phyloP scores from a whole-genome alignment of 1,140 invertebrate genomes.

The Colletes latitarsis region DNA sequence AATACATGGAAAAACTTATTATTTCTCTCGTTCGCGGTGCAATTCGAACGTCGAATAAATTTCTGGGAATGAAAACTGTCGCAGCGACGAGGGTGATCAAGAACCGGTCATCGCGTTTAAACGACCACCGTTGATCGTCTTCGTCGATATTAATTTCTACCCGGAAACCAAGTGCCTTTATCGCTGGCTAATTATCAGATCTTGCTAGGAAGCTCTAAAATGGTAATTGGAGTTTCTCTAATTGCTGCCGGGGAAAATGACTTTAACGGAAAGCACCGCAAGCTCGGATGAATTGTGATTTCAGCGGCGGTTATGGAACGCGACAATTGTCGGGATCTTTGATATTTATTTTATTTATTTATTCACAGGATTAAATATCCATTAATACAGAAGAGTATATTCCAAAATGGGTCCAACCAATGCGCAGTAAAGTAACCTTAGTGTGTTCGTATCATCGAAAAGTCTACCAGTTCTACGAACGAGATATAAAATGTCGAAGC shows the following conservation, averaged over 20 bases:
- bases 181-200: background rate
- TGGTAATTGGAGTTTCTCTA: conserved; percentile 2
- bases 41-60: too few species aligned
- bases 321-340: background rate
- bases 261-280: background rate
- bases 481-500: too few species aligned
- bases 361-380: too few species aligned
- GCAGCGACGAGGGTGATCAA: background rate
- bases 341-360: background rate
- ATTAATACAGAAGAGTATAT: too few species aligned
- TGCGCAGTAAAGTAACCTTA: too few species aligned
- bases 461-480: too few species aligned
- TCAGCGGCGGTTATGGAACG: too few species aligned
- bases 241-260: background rate
- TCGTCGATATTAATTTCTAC: conserved; percentile 4
- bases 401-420: too few species aligned
- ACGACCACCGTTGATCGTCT: background rate
- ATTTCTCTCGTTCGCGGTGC: too few species aligned
- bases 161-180: background rate
- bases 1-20: too few species aligned
- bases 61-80: too few species aligned
- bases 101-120: background rate
- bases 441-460: too few species aligned
- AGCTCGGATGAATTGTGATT: background rate
- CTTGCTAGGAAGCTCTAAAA: background rate